phyloP scores from a whole-genome alignment of 2,888 invertebrate species.

The Aromia moschata region DNA sequence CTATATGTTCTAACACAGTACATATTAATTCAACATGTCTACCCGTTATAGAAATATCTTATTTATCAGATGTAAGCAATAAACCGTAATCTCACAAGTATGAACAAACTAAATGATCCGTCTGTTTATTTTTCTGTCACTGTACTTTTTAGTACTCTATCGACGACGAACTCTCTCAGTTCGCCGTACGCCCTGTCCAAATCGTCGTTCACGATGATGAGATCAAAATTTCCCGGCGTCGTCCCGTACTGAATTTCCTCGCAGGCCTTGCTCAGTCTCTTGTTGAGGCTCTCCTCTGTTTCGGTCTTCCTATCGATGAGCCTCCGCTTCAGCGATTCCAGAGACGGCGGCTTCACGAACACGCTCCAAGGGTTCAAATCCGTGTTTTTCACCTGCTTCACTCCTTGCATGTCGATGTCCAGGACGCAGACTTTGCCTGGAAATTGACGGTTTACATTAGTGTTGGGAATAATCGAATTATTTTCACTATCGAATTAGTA shows the following conservation, averaged over 20 bases:
- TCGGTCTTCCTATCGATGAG: conserved; percentile 87
- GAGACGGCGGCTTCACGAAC: conserved; percentile 92
- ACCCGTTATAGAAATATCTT: neutral
- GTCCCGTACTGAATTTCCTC: conserved; percentile 87
- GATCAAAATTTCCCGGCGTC: conserved; percentile 81
- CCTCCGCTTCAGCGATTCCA: conserved; percentile 79
- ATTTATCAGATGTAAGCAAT: conserved; percentile 12
- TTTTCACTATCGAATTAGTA: no score
- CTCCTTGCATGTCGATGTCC: conserved; percentile 96
- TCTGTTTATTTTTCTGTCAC: conserved; percentile 17
- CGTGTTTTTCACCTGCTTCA: conserved; percentile 78
- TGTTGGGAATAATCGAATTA: no score
- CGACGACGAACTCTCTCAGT: conserved; percentile 73
- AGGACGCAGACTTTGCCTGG: conserved; percentile 78
- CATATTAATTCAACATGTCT: no score
- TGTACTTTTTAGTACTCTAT: conserved; percentile 63
- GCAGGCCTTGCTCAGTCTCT: conserved; percentile 80
- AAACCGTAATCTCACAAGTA: conserved; percentile 8
- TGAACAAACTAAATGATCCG: conserved; percentile 15
- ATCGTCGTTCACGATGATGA: conserved; percentile 83
- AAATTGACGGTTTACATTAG: no score
- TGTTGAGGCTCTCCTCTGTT: conserved; percentile 83
- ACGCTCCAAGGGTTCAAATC: conserved; percentile 85
- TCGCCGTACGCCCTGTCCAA: conserved; percentile 82
- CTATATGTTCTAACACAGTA: no score